A percentile compares a stretch with the other conserved stretches of the same genome.
These are phyloP conservation scores for Equus quagga DNA, from an alignment of 2,113 vertebrate species.

Conservation along the genomic window DNA sequence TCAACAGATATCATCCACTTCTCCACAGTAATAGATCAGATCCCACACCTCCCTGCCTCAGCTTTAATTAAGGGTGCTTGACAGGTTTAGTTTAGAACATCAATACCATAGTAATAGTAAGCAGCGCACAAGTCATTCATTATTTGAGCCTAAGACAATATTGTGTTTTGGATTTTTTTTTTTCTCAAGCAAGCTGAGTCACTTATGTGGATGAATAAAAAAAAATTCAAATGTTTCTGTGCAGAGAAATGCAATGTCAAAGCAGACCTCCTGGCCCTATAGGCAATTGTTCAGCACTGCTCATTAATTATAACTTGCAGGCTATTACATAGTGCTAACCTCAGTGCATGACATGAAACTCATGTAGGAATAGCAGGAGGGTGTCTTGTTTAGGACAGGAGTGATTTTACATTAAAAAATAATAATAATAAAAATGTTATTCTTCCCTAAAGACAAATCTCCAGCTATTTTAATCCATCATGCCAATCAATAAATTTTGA, in stretches of 20 bases:
- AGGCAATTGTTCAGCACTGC: slow-evolving; percentile 36
- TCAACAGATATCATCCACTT: slow-evolving; percentile 56
- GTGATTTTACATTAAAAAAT: background rate
- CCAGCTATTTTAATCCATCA: slow-evolving; percentile 53
- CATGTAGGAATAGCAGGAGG: background rate
- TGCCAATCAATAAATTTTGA: slow-evolving; percentile 68
- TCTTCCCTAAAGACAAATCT: slow-evolving; percentile 52
- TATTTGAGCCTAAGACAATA: slow-evolving; percentile 52
- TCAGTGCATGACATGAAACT: slow-evolving; percentile 34
- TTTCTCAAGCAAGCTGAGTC: slow-evolving; percentile 3
- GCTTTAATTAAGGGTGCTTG: slow-evolving; percentile 64
- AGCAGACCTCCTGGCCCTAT: slow-evolving; percentile 31
- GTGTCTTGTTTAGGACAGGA: background rate
- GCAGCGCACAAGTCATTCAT: slow-evolving; percentile 1
- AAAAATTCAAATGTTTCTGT: background rate
- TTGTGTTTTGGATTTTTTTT: slow-evolving; percentile 32
- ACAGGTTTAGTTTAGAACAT: slow-evolving; percentile 60
- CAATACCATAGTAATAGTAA: slow-evolving; percentile 60
- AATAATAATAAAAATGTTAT: slow-evolving; percentile 45
- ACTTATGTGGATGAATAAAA: background rate
- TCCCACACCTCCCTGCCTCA: background rate
- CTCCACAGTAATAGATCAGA: slow-evolving; percentile 45
- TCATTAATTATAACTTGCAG: slow-evolving; percentile 66
- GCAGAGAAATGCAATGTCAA: slow-evolving; percentile 35
- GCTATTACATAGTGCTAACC: slow-evolving; percentile 46